A percentile compares a stretch with the other conserved stretches of the same genome.
These are phyloP conservation scores for Pteronura brasiliensis DNA, from an alignment of 2,113 vertebrate species.

Conservation along the genomic window DNA sequence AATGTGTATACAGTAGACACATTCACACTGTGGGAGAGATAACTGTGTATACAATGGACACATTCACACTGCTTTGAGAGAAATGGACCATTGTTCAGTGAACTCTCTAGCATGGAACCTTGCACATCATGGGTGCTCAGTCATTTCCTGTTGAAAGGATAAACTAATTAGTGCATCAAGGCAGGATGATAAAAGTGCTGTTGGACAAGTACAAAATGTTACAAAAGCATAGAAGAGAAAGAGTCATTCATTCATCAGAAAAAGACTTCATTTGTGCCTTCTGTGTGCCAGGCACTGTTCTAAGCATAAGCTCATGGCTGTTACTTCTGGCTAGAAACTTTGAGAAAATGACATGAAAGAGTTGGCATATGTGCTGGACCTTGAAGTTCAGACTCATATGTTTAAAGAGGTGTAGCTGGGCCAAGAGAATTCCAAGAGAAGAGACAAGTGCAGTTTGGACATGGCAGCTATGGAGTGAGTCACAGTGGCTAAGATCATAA, in stretches of 20 bases:
- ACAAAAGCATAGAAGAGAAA: constrained; percentile 17
- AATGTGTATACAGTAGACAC: background rate
- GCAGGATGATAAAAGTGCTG: background rate
- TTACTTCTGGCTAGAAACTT: background rate
- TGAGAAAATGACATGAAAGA: constrained; percentile 4
- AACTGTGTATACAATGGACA: background rate
- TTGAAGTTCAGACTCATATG: background rate
- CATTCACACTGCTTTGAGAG: background rate
- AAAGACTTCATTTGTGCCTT: background rate
- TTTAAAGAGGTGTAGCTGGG: background rate
- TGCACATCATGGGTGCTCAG: background rate
- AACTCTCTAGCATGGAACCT: background rate
- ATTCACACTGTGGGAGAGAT: background rate
- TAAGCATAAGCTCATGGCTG: background rate
- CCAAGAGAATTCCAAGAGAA: background rate
- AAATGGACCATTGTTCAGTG: background rate
- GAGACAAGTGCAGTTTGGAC: background rate
- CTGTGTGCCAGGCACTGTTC: background rate
- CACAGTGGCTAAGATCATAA: background rate
- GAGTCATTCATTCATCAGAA: background rate
- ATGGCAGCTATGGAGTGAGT: background rate
- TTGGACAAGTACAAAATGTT: background rate
- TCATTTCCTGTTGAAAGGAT: background rate
- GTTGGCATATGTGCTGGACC: background rate
- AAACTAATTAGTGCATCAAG: background rate